Conservation (phyloP, 2,113 vertebrate species). For the Arvicanthis niloticus region DNA sequence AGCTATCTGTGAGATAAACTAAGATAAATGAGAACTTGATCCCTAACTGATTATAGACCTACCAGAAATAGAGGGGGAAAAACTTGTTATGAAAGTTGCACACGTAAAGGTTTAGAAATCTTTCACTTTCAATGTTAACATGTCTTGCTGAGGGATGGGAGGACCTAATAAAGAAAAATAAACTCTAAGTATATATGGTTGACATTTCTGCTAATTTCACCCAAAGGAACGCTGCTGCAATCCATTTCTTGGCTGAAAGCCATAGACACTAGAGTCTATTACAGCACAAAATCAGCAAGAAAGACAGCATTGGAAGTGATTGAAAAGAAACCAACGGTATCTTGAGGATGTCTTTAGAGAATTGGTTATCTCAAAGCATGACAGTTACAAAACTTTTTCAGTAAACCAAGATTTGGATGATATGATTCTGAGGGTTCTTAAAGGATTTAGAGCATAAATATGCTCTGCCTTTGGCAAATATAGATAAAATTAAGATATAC, state of each 20-base stretch:
- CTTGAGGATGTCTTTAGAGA: slow-evolving; percentile 54
- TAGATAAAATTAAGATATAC: slow-evolving; percentile 68
- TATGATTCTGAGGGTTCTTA: slow-evolving; percentile 15
- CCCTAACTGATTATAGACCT: slow-evolving; percentile 32
- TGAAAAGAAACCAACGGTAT: slow-evolving; percentile 65
- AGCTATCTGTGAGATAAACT: slow-evolving; percentile 51
- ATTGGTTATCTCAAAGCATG: slow-evolving; percentile 51
- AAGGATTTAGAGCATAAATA: slow-evolving; percentile 61
- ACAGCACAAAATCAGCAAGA: not conserved
- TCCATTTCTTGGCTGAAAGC: not conserved
- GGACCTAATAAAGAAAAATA: slow-evolving; percentile 63
- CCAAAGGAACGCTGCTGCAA: not conserved
- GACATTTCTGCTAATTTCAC: slow-evolving; percentile 65
- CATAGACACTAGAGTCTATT: not conserved
- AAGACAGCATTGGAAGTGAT: not conserved
- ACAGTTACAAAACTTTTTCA: slow-evolving; percentile 56
- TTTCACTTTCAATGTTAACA: slow-evolving; percentile 60
- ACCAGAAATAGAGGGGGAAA: not conserved
- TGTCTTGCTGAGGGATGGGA: not conserved
- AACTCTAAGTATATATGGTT: slow-evolving; percentile 19
- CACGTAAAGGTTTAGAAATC: slow-evolving; percentile 57
- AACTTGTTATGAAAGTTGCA: slow-evolving; percentile 61
- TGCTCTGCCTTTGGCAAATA: slow-evolving; percentile 54
- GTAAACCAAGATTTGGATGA: slow-evolving; percentile 55
- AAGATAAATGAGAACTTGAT: slow-evolving; percentile 76